A percentile compares a stretch with the other conserved stretches of the same genome.
Conservation (phyloP, 2,113 vertebrate genomes). For the Lepisosteus osseus region DNA sequence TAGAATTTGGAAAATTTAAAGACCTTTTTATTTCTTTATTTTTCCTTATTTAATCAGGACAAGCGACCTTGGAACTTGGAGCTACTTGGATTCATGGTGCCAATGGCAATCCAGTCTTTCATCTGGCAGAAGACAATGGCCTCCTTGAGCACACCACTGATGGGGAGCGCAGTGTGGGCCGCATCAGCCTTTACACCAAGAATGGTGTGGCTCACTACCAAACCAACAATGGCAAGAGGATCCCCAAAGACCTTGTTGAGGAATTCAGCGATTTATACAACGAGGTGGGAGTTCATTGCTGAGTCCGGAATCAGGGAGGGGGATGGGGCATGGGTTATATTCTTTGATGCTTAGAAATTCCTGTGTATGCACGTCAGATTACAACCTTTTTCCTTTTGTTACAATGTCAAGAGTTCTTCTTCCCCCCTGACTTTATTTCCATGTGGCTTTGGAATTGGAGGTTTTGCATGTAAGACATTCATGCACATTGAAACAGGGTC, state of each 20-base stretch:
- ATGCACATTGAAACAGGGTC: too few species aligned
- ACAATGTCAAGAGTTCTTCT: not conserved
- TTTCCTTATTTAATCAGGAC: conserved; percentile 54
- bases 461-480: too few species aligned
- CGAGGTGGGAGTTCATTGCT: conserved; percentile 69
- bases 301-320: not conserved
- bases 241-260: conserved; percentile 97
- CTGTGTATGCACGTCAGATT: too few species aligned
- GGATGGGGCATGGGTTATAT: too few species aligned
- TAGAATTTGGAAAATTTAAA: too few species aligned
- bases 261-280: conserved; percentile 99
- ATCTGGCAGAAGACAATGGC: conserved; percentile 96
- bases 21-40: too few species aligned
- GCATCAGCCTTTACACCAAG: conserved; percentile 95
- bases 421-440: too few species aligned
- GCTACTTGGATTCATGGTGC: conserved; percentile 99
- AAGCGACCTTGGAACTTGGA: conserved; percentile 94
- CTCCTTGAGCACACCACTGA: conserved; percentile 93
- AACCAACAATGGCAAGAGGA: conserved; percentile 84
- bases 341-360: too few species aligned
- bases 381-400: not conserved
- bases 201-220: conserved; percentile 96
- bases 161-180: conserved; percentile 83
- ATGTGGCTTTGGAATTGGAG: too few species aligned
- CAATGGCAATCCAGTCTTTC: conserved; percentile 94